Base-by-base conservation (phyloP, 2,113 vertebrate genomes). In the Trichechus manatus region DNA sequence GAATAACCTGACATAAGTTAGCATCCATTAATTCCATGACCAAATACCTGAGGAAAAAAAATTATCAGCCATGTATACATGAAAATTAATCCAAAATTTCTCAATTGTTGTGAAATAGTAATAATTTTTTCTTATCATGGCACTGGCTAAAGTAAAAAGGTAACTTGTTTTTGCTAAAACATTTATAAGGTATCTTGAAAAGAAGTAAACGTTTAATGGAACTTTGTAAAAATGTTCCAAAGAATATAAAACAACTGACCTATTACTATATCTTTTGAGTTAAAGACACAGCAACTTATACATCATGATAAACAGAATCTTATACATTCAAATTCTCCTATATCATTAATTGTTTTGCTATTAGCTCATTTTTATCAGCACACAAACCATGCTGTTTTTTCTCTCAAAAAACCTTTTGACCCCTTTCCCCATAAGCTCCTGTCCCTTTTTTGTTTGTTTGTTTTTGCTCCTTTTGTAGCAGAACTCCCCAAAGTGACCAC, bases 1-100 rank as follows among this genome's bases (percentile, higher is more conserved):
- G 99, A 98, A 99, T 99, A 98, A 99, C 99, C 98, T 99, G 99
- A 98, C 99, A 99, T 84, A 99, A 98, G 97, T 99, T 99, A 97
- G 99, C 99, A 97, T 99, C 99, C 99, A 99, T 99, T 98, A 99
- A 97, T 98, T 99, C 99, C 99, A 99, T 99, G 96, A 99, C 99
- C 97, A 99, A 98, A 95, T 99, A 99, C 88, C 98, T 99, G 95
- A 96, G 20, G 97, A n/a, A 29, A 50, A 91, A 93, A 96, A 98
- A 89, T 79, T 10, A 95, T 9, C 59, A 79, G n/a, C 50, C 68
- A 75, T 42, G 36, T 47, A 91, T 15, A 92, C 22, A 74, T 83
- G 81, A 91, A 79, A 91, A 87, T 44, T 63, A 96, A 96, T 14
- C 27, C 74, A 80, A 74, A 92, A 89, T 72, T 79, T 23, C 72